Conservation (phyloP, 2,113 vertebrate species). For the Burhinus oedicnemus region DNA sequence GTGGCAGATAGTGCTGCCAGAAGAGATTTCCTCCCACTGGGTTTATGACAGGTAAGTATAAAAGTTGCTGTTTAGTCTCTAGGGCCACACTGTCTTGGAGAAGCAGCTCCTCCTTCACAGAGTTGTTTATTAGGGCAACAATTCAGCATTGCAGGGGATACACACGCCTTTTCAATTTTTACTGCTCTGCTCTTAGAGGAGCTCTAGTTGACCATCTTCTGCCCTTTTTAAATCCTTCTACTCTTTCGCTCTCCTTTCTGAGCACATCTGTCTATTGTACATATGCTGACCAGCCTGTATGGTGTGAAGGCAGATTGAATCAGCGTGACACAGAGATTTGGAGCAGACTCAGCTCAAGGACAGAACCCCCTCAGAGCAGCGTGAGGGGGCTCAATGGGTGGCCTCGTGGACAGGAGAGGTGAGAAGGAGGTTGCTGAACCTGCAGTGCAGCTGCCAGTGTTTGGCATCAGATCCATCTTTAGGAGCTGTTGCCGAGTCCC, state of each 20-base stretch:
- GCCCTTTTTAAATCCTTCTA: not conserved
- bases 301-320: not conserved
- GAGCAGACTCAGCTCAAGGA: not conserved
- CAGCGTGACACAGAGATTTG: not conserved
- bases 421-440: not conserved
- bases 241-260: not conserved
- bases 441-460: not conserved
- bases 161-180: not conserved
- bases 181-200: not conserved
- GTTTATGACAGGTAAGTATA: not conserved
- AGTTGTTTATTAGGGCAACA: not conserved
- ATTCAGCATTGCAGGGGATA: not conserved
- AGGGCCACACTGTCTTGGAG: not conserved
- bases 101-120: not conserved
- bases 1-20: not conserved
- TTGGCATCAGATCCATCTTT: not conserved
- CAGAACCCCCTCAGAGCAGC: not conserved
- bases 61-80: not conserved
- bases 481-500: not conserved
- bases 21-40: not conserved
- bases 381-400: not conserved
- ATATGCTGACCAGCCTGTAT: not conserved
- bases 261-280: not conserved
- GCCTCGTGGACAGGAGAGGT: not conserved
- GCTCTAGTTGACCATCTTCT: not conserved